Evolutionary conservation across 2,113 vertebrate species (phyloP).

Genomic region (Chlorodrepanis virens): DNA sequence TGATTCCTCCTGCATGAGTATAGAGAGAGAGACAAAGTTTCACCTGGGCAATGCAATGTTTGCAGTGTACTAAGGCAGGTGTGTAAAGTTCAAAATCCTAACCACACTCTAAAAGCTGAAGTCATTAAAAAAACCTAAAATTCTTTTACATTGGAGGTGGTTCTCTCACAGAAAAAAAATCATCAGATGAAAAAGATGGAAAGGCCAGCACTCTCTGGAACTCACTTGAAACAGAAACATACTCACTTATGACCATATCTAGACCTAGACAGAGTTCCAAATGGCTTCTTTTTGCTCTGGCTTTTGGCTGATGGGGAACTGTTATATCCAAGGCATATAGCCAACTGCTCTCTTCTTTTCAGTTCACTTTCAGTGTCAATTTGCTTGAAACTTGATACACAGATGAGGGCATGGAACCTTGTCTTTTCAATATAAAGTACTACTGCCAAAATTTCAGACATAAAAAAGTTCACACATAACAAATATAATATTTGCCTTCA

Average conservation of each 20-base stretch:
- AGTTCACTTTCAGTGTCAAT: neutral
- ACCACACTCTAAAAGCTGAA: neutral
- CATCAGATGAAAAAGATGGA: neutral
- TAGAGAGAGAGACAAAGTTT: neutral
- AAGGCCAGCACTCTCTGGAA: neutral
- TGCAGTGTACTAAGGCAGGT: neutral
- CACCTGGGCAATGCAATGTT: neutral
- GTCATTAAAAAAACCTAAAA: neutral
- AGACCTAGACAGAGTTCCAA: neutral
- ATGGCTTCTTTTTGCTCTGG: neutral
- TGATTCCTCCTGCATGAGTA: neutral
- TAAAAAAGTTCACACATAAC: neutral
- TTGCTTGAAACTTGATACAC: neutral
- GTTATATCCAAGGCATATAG: neutral
- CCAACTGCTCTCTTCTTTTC: neutral
- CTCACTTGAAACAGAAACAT: neutral
- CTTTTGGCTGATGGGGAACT: neutral
- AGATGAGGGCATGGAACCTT: neutral
- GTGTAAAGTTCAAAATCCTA: neutral
- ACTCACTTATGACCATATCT: neutral
- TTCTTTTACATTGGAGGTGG: neutral
- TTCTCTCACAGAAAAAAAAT: neutral
- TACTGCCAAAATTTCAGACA: neutral
- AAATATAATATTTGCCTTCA: neutral
- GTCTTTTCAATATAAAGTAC: neutral